These are phyloP conservation scores for Polydrusus cervinus DNA, from an alignment of 2,888 invertebrate species.

Conservation along the genomic window DNA sequence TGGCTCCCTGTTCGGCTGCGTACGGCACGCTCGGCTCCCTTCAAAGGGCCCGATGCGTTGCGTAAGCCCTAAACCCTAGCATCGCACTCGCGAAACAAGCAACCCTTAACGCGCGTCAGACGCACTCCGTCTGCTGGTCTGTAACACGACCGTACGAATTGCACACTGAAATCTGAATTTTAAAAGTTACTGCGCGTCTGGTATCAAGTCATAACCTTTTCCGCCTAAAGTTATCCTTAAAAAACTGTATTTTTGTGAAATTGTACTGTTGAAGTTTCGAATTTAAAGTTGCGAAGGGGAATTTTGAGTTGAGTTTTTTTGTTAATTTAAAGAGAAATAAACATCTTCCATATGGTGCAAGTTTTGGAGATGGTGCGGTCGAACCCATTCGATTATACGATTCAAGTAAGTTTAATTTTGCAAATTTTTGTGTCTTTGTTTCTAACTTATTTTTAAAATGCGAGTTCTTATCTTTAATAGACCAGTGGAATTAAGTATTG, in stretches of 20 bases:
- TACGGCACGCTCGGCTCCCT: slow-evolving; percentile 56
- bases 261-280: slow-evolving; percentile 24
- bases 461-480: too few relatives aligned
- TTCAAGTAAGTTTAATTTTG: slow-evolving; percentile 79
- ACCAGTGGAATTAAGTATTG: too few relatives aligned
- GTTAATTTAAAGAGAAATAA: slow-evolving; percentile 22
- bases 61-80: slow-evolving; percentile 45
- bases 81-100: slow-evolving; percentile 39
- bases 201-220: not conserved
- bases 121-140: slow-evolving; percentile 36
- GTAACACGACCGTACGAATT: slow-evolving; percentile 14
- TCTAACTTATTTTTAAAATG: not conserved
- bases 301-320: slow-evolving; percentile 27
- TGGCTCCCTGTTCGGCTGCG: slow-evolving; percentile 68
- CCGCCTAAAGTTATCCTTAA: slow-evolving; percentile 6
- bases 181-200: slow-evolving; percentile 32
- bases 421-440: not conserved
- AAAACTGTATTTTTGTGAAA: slow-evolving; percentile 5
- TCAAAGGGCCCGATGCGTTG: slow-evolving; percentile 66
- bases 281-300: not conserved
- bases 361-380: slow-evolving; percentile 86
- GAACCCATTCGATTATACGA: slow-evolving; percentile 85
- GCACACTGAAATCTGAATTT: slow-evolving; percentile 17
- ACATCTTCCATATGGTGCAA: slow-evolving; percentile 81
- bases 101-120: slow-evolving; percentile 45